Base-by-base conservation (phyloP, 2,113 vertebrate species). In the Bufo gargarizans region DNA sequence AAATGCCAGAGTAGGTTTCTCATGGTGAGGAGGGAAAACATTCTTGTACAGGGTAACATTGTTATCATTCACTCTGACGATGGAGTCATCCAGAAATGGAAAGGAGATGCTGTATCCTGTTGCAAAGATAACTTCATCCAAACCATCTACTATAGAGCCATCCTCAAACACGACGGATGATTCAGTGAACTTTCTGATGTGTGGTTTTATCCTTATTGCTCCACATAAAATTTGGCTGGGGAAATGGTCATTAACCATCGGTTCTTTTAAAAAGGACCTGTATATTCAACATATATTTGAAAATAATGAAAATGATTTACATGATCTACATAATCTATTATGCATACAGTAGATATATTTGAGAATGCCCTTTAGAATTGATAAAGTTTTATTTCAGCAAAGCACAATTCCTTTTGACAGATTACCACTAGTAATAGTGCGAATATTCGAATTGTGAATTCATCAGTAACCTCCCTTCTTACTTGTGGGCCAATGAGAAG, bases 61-160 rank as follows among this genome's bases (percentile, higher is more conserved):
- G 50, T 91, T 91, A 1, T 91, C 47, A 13, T 93, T 91, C n/a
- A 94, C 91, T 13, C 91, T 91, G 20, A 92, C 89, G 33, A 97
- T 63, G 6, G 91, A 90, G 1, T 92, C 82, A 8, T 95, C 94
- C 67, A 97, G 93, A 87, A 97, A 97, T 1, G 95, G 91, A 61
- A 96, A 97, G 2, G 53, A 90, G 72, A 88, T 55, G 0, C 74
- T 90, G 72, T 97, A 97, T 71, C 97, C 97, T 1, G 96, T 97
- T 84, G 97, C 97, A 90, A 98, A 97, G 82, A 98, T 90, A 87
- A 97, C 94, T 12, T 92, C 89, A 59, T 97, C 95, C 6, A 97
- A 93, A 80, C 95, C 88, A 14, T 96, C 90, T 90, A 96, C 96
- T 20, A 91, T 82, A 0, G 93, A 94, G 17, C 92, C 93, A 45